Conservation (phyloP, 2,888 invertebrate species). For the Dolichopus griseipennis region DNA sequence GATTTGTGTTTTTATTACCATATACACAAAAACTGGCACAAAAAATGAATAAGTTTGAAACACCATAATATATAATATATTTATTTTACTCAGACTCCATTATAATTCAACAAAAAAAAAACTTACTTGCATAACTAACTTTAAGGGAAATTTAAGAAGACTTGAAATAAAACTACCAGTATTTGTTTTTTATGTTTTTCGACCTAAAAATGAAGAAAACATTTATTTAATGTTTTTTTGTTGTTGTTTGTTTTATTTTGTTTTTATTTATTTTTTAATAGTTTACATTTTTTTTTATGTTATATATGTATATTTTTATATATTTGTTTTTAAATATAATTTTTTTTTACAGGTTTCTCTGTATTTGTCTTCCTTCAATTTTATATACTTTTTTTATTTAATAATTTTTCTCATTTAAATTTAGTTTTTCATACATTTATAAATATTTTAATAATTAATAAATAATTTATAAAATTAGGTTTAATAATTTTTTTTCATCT, state of each 20-base stretch:
- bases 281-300: constrained; percentile 33
- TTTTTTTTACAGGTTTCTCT: constrained; percentile 14
- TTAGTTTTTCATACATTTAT: no score
- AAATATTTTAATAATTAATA: neutral
- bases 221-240: constrained; percentile 62
- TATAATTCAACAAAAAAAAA: no score
- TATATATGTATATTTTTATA: constrained; percentile 51
- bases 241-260: constrained; percentile 40
- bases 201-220: constrained; percentile 66
- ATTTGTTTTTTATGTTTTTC: constrained; percentile 40
- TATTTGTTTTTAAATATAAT: constrained; percentile 43
- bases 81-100: no score
- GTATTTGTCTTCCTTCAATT: constrained; percentile 17
- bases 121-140: no score
- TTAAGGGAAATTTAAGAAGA: no score
- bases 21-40: no score
- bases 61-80: no score
- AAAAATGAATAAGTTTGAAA: no score
- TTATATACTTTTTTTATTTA: constrained; percentile 12
- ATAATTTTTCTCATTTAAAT: constrained; percentile 8
- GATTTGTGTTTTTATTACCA: no score
- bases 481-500: constrained; percentile 21
- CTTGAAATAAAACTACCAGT: neutral
- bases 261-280: constrained; percentile 14
- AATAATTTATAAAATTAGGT: neutral